Evolutionary conservation across 2,113 vertebrate genomes (phyloP), one percentile per base, ranked within the genome.

Genomic region (Ciconia stormi): DNA sequence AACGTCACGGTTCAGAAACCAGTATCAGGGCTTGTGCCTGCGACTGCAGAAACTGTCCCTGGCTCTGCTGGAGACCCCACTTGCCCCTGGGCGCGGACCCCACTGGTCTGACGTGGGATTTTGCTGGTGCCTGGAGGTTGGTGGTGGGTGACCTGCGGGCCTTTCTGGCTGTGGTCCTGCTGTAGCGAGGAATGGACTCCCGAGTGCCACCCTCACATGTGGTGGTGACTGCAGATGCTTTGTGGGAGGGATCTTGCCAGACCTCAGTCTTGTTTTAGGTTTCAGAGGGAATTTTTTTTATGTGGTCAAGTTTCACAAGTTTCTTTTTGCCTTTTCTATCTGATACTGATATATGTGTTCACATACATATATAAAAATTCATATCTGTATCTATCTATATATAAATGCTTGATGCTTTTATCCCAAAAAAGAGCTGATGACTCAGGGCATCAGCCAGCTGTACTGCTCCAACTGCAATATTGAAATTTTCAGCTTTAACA

Each of bases 61-160:
- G 85, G 55, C 55, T 46, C 69, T 36, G 21, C 66, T 55, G 82
- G 55, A 81, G 49, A 74, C 7, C 23, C 46, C 4, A 0, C 26
- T 42, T 0, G 0, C 16, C 30, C 32, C 40, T 30, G 62, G 67
- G 7, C 1, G 1, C 46, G 22, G 78, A 4, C n/a, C 29, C 10
- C 20, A 0, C 16, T 50, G 67, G 3, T 2, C 0, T 25, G 65
- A 7, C 2, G 0, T 1, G 59, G 79, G 13, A 12, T 55, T 80
- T 27, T 76, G 56, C 19, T 16, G 44, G 0, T 46, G 73, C 59
- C 44, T 29, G 61, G 38, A 36, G 65, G 27, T 3, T 26, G 38
- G 4, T 34, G 86, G 59, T 40, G 67, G 76, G 19, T 59, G 67
- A 19, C 8, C 58, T 11, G 40, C 0, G 29, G 50, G 13, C 7